phyloP scores from a whole-genome alignment of 2,888 invertebrate genomes.

The Eustalomyia histrio region DNA sequence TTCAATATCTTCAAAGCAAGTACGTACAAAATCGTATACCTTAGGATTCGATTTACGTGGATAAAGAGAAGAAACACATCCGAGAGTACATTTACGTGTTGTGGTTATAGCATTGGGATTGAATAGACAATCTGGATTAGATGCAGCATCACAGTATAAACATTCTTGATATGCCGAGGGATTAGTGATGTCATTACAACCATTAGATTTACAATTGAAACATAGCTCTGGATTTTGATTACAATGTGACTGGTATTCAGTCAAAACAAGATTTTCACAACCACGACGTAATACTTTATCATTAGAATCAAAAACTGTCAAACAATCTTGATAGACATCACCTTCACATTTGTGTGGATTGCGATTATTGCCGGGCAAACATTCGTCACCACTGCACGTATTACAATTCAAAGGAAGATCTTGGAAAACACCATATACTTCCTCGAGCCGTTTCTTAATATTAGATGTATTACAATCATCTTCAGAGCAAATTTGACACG shows the following conservation, averaged over 20 bases:
- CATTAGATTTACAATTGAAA: slow-evolving; percentile 69
- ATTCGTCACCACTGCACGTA: slow-evolving; percentile 64
- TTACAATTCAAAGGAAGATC: slow-evolving; percentile 68
- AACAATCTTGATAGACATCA: slow-evolving; percentile 66
- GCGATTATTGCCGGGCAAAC: slow-evolving; percentile 16
- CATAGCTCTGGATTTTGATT: slow-evolving; percentile 65
- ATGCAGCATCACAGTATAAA: slow-evolving; percentile 66
- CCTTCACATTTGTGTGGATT: slow-evolving; percentile 64
- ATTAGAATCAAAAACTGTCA: slow-evolving; percentile 64
- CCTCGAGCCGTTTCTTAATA: slow-evolving; percentile 62
- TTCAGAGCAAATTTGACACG: slow-evolving; percentile 64
- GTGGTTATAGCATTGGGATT: slow-evolving; percentile 46
- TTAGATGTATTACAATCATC: slow-evolving; percentile 67
- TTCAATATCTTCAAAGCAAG: slow-evolving; percentile 70
- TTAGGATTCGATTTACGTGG: slow-evolving; percentile 53
- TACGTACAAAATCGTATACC: slow-evolving; percentile 65
- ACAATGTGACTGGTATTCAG: slow-evolving; percentile 58
- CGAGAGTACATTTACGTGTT: slow-evolving; percentile 66
- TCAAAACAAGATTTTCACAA: slow-evolving; percentile 61
- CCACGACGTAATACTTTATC: slow-evolving; percentile 67
- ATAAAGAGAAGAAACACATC: slow-evolving; percentile 68
- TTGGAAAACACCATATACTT: slow-evolving; percentile 68
- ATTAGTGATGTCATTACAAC: slow-evolving; percentile 66
- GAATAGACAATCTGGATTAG: slow-evolving; percentile 63
- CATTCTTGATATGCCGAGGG: slow-evolving; percentile 61